phyloP scores from a whole-genome alignment of 2,797 vertebrate species.

The Diplodus puntazzo region DNA sequence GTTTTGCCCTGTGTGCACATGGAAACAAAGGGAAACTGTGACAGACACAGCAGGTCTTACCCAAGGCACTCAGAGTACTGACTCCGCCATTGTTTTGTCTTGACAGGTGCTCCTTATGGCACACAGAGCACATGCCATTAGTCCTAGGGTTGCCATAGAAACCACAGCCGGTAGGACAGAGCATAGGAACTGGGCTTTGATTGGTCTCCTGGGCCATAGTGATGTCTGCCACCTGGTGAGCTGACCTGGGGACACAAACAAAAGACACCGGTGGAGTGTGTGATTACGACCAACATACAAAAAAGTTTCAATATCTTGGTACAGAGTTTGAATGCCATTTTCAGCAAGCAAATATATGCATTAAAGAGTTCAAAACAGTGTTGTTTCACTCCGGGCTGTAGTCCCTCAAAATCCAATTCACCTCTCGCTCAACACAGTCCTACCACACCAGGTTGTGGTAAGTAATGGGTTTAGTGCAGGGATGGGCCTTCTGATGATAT shows the following conservation, averaged over 20 bases:
- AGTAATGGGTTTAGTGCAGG: background rate
- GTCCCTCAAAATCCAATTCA: background rate
- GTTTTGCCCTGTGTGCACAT: background rate
- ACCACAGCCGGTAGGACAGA: slow-evolving; percentile 91
- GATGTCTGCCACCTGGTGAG: slow-evolving; percentile 53
- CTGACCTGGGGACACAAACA: slow-evolving; percentile 60
- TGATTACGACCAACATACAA: background rate
- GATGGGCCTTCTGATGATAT: too few species aligned
- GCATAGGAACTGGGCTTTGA: slow-evolving; percentile 90
- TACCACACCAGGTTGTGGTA: background rate
- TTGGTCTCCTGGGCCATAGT: slow-evolving; percentile 93
- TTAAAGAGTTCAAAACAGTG: background rate
- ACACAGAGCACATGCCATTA: slow-evolving; percentile 93
- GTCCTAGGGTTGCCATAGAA: slow-evolving; percentile 94
- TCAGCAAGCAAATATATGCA: background rate
- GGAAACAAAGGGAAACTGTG: slow-evolving; percentile 9
- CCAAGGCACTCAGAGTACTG: slow-evolving; percentile 81
- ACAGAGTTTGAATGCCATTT: background rate
- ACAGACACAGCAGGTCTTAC: slow-evolving; percentile 76
- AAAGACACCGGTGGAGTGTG: background rate
- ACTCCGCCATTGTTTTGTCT: slow-evolving; percentile 90
- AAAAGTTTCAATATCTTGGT: too few species aligned
- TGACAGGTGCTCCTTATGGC: slow-evolving; percentile 92
- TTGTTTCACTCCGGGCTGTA: background rate
- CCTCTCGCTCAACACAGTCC: background rate